phyloP scores from a whole-genome alignment of 2,113 vertebrate species.

The Engraulis encrasicolus region DNA sequence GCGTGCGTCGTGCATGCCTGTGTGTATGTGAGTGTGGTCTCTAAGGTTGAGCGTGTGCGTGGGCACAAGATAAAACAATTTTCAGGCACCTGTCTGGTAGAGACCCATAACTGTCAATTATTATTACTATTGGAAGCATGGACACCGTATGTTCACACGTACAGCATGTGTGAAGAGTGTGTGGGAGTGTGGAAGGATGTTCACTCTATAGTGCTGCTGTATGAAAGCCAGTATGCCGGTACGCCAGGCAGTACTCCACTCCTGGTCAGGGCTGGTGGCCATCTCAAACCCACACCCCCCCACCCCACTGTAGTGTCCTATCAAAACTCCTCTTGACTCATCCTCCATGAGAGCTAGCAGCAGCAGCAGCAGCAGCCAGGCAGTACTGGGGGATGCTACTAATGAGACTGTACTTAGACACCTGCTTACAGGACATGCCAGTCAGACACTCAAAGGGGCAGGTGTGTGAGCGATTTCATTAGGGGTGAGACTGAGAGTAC shows the following conservation, averaged over 20 bases:
- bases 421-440: constrained; percentile 38
- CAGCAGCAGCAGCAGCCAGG: constrained; percentile 49
- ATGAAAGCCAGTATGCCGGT: too few species aligned
- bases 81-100: not conserved
- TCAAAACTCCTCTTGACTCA: constrained; percentile 51
- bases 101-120: not conserved
- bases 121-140: too few species aligned
- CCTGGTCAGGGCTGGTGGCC: constrained; percentile 49
- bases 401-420: constrained; percentile 62
- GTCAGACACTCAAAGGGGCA: not conserved
- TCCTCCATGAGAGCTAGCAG: constrained; percentile 52
- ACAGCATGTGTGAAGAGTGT: not conserved
- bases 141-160: not conserved
- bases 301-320: constrained; percentile 57
- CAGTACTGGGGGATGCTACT: constrained; percentile 53
- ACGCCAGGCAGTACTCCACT: too few species aligned
- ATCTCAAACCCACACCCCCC: constrained; percentile 50
- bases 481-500: too few species aligned
- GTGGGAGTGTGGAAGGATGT: too few species aligned
- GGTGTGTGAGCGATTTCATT: too few species aligned
- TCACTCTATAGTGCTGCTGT: too few species aligned
- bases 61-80: not conserved
- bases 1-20: constrained; percentile 22
- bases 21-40: constrained; percentile 2
- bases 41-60: not conserved